Percentiles rank a stretch among this genome's conserved stretches.
Evolutionary conservation across 2,113 vertebrate species (phyloP).

Genomic region (Fukomys damarensis): DNA sequence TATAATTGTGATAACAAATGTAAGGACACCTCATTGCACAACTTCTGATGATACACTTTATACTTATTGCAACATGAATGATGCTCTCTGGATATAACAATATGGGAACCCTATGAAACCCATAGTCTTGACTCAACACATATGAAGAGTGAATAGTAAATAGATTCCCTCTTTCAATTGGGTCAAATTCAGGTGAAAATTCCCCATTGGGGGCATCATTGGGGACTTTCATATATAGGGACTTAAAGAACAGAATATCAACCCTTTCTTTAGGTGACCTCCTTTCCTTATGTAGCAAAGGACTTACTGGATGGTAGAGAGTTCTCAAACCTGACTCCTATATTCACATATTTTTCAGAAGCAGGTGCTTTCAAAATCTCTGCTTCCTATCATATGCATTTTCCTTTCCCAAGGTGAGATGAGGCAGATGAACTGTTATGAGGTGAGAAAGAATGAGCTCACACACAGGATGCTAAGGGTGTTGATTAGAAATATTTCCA

Average conservation of each 20-base stretch:
- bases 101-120: background rate
- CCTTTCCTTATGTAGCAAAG: background rate
- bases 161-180: background rate
- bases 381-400: background rate
- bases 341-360: background rate
- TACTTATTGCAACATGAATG: background rate
- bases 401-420: conserved; percentile 39
- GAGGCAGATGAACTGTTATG: conserved; percentile 33
- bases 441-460: conserved; percentile 73
- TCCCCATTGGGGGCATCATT: background rate
- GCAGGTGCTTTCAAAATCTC: background rate
- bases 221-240: background rate
- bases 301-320: background rate
- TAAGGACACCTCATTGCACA: background rate
- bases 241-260: background rate
- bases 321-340: background rate
- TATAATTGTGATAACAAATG: background rate
- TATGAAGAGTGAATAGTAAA: background rate
- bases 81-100: background rate
- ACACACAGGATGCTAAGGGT: conserved; percentile 67
- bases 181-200: background rate
- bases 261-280: background rate
- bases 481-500: conserved; percentile 75
- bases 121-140: background rate
- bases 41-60: background rate